Evolutionary conservation across 2,888 invertebrate genomes (phyloP).

Genomic region (Microdon myrmicae): DNA sequence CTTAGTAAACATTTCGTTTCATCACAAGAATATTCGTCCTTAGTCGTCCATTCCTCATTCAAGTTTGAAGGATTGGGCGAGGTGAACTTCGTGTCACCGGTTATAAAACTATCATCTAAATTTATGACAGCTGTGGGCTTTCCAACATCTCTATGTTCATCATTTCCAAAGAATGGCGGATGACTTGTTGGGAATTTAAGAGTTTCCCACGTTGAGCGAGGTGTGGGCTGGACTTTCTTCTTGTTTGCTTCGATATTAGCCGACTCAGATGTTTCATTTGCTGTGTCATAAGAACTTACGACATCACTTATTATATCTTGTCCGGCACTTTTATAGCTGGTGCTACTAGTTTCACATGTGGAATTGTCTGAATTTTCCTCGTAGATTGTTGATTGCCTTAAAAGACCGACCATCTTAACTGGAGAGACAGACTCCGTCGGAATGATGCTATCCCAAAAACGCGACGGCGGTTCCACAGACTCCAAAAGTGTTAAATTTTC

Average conservation of each 20-base stretch:
- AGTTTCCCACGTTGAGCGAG: too few relatives aligned
- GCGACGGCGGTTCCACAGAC: slow-evolving; percentile 63
- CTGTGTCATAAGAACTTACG: slow-evolving; percentile 62
- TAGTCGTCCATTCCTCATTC: too few relatives aligned
- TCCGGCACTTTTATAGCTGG: slow-evolving; percentile 58
- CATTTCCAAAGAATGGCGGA: too few relatives aligned
- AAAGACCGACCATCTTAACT: slow-evolving; percentile 62
- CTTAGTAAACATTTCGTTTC: too few relatives aligned
- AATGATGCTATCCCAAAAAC: slow-evolving; percentile 62
- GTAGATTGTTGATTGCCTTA: slow-evolving; percentile 65
- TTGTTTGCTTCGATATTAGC: slow-evolving; percentile 38
- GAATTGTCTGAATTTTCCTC: slow-evolving; percentile 59
- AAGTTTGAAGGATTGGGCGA: too few relatives aligned
- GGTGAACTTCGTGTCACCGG: too few relatives aligned
- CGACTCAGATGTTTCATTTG: slow-evolving; percentile 55
- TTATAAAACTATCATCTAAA: too few relatives aligned
- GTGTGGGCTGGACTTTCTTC: too few relatives aligned
- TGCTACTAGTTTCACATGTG: slow-evolving; percentile 52
- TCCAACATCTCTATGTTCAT: too few relatives aligned
- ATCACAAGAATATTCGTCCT: too few relatives aligned
- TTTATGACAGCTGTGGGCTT: too few relatives aligned
- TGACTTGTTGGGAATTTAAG: too few relatives aligned
- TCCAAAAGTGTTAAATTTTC: slow-evolving; percentile 61
- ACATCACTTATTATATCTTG: slow-evolving; percentile 40
- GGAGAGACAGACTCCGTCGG: slow-evolving; percentile 60